phyloP scores from a whole-genome alignment of 2,888 invertebrate species.

The Nasonovia ribisnigri region DNA sequence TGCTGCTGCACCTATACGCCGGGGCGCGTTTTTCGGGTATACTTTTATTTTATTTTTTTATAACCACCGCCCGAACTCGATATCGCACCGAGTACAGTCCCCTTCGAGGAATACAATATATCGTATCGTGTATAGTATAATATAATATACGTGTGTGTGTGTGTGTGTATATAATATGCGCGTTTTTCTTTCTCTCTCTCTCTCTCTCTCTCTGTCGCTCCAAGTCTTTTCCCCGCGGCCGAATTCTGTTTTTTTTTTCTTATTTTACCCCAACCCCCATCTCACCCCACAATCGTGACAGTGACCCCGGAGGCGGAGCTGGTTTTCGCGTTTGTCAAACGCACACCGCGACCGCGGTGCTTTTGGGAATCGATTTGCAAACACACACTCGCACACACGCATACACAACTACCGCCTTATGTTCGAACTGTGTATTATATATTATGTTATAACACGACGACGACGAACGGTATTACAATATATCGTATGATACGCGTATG shows the following conservation, averaged over 20 bases:
- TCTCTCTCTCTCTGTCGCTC: neutral
- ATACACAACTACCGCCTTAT: slow-evolving; percentile 46
- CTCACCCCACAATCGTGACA: neutral
- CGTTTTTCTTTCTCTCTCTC: neutral
- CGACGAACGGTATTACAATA: neutral
- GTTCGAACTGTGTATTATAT: slow-evolving; percentile 17
- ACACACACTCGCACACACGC: neutral
- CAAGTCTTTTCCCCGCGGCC: slow-evolving; percentile 1
- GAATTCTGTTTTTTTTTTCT: slow-evolving; percentile 6
- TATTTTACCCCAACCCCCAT: neutral
- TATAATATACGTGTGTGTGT: neutral
- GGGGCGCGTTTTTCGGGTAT: neutral
- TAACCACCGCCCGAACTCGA: slow-evolving; percentile 16
- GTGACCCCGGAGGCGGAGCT: slow-evolving; percentile 37
- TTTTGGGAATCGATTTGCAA: slow-evolving; percentile 56
- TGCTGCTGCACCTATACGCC: neutral
- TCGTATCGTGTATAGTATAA: neutral
- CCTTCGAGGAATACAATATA: slow-evolving; percentile 2
- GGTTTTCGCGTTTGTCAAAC: slow-evolving; percentile 57
- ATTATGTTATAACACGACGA: neutral
- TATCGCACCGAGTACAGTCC: neutral
- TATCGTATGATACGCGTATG: neutral
- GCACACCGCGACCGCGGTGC: slow-evolving; percentile 24
- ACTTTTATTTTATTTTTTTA: neutral
- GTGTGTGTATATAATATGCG: neutral